Evolutionary conservation across 2,888 invertebrate species (phyloP), one percentile per base, ranked within the genome.

Genomic region (Zhuqinia jingwanae): DNA sequence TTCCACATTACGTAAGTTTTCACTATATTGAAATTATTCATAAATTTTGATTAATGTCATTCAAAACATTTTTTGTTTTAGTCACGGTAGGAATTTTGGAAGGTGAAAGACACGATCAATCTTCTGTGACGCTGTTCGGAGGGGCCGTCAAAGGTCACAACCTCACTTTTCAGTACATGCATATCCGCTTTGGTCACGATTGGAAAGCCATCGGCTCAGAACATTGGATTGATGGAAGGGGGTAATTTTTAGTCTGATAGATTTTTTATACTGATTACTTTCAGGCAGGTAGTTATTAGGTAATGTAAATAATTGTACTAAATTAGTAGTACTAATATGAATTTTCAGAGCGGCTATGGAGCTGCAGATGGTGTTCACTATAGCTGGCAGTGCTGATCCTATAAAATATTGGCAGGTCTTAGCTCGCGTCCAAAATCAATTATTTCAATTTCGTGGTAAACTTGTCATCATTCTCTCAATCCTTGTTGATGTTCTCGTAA

Each of bases 401-500:
- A 25, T 81, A 0, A 68, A 70, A 20, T 81, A 81, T 25, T 81
- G 60, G 47, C 82, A 82, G 22, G 17, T 82, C 8, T 25, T 82
- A 5, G 73, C 82, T 15, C 82, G 82, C 2, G 50, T 82, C 25
- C 60, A 56, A 30, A 75, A 82, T 36, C 82, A 60, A 47, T 15
- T 82, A 20, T 82, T 82, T 25, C 82, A 82, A n/a, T 82, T 75
- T 27, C 45, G 82, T 1, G 82, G 60, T 13, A 73, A 82, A 15
- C 56, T 82, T 2, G 82, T 82, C 13, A 82, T 82, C 30, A 20
- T 82, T 15, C 1, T 82, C 0, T 20, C 82, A 3, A 60, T 82
- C 2, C 82, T 75, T 1, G 82, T 82, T 2, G 82, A 82, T 73
- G 82, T 82, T 36, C 36, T 36, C 8, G 36, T 36, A 36, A 36